Evolutionary conservation across 1,140 invertebrate species (phyloP), one percentile per base, ranked within the genome.

Genomic region (Ctenoplectra terminalis): DNA sequence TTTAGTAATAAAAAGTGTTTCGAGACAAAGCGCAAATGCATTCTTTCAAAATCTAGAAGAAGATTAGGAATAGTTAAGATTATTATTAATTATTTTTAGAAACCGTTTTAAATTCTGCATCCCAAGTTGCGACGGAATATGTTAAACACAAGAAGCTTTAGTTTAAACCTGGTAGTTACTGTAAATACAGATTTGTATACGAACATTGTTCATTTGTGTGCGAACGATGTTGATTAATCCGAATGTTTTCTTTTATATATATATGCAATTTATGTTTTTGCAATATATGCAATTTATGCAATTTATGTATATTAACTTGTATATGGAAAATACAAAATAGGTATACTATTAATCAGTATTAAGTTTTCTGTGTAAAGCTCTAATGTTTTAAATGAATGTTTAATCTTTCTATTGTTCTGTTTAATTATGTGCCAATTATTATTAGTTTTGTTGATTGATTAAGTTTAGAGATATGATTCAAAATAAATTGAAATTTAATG

Each of bases 1-100:
- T 79, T 63, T 79, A 73, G 69, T 73, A 79, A 72, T 43, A 63
- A 72, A 5, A 71, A 46, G 52, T 34, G 6, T 71, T 71, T 71
- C 56, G 71, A 60, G n/a, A n/a, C 40, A 37, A 71, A 60, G 29
- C 4, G 43, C 15, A 76, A 66, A 76, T 67, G 52, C 26, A 26
- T 69, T 67, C 26, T 43, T 76, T 76, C 64, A 37, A 34, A 52
- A 72, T 43, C 15, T 60, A 54, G 20, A n/a, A n/a, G 34, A 4
- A 40, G 29, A 61, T 37, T 15, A 63, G 23, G 9, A n/a, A 26
- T 29, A n/a, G 37, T 63, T 50, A 29, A 50, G 9, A 43, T 43
- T 40, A 71, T 40, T 31, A 34, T 72, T 52, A 4, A 31, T 69
- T 46, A 34, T 23, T 52, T 70, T 70, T 78, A 70, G 26, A 6